A percentile compares a stretch with the other conserved stretches of the same genome.
These are phyloP conservation scores for Pseudococcus viburni DNA, from an alignment of 2,888 invertebrate species.

Conservation along the genomic window DNA sequence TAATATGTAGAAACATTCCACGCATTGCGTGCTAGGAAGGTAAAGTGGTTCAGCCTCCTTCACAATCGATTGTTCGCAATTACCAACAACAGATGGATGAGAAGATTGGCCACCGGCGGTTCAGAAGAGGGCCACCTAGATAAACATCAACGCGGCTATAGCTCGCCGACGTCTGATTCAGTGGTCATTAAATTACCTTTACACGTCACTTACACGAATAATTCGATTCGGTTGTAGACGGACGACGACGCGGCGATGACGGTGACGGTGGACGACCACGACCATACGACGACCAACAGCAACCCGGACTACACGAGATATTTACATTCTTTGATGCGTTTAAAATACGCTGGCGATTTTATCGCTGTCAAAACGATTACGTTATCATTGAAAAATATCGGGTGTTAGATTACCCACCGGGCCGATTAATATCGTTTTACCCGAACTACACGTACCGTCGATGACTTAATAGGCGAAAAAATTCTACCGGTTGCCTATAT, in stretches of 20 bases:
- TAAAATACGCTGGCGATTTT: constrained; percentile 44
- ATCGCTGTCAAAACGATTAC: constrained; percentile 58
- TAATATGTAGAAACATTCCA: constrained; percentile 65
- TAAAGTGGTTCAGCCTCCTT: constrained; percentile 65
- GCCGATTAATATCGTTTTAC: constrained; percentile 46
- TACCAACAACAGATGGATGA: constrained; percentile 64
- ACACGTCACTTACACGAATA: constrained; percentile 61
- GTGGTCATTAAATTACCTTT: constrained; percentile 65
- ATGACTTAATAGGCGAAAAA: constrained; percentile 35
- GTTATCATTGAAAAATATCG: constrained; percentile 58
- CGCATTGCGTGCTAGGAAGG: constrained; percentile 63
- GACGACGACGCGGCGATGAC: neutral
- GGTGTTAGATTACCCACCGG: constrained; percentile 54
- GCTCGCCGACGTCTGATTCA: constrained; percentile 65
- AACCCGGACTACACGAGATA: neutral
- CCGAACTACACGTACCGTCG: neutral
- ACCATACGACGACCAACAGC: neutral
- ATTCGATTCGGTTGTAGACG: constrained; percentile 53
- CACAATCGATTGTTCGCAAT: constrained; percentile 65
- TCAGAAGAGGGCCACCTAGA: constrained; percentile 65
- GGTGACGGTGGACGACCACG: constrained; percentile 11
- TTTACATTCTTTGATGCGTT: constrained; percentile 57
- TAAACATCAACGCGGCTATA: constrained; percentile 62
- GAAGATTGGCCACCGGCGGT: constrained; percentile 65
- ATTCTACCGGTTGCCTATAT: constrained; percentile 24